Percentiles rank a stretch among this genome's conserved stretches.
Evolutionary conservation across 1,140 invertebrate genomes (phyloP).

Genomic region (Tyrophagus putrescentiae): DNA sequence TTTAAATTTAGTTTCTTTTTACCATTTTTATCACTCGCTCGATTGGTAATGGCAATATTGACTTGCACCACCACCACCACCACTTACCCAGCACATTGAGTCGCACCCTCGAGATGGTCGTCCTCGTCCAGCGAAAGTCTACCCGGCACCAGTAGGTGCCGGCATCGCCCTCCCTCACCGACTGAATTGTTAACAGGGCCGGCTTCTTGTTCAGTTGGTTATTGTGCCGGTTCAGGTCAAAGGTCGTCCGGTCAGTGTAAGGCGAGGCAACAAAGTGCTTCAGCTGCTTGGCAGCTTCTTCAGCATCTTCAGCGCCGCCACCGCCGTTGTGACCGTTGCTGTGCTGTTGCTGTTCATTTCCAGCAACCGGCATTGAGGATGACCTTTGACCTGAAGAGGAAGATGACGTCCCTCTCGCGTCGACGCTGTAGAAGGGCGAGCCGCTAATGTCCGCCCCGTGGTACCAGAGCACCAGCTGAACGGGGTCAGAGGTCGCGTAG

Average conservation of each 20-base stretch:
- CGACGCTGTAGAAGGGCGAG: conserved; percentile 53
- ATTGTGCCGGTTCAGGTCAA: conserved; percentile 20
- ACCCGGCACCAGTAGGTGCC: conserved; percentile 27
- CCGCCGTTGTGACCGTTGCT: not conserved
- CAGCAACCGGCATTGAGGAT: no score
- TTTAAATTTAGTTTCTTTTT: not conserved
- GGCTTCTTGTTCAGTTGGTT: conserved; percentile 5
- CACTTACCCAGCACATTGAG: conserved; percentile 27
- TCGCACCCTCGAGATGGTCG: conserved; percentile 22
- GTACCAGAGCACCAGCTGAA: conserved; percentile 56
- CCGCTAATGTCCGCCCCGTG: conserved; percentile 49
- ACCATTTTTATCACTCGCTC: not conserved
- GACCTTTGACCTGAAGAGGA: no score
- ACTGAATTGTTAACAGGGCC: conserved; percentile 23
- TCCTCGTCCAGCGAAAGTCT: conserved; percentile 26
- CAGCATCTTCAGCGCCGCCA: not conserved
- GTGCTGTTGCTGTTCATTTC: conserved; percentile 1
- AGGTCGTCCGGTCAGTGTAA: conserved; percentile 23
- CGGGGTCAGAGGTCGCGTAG: not conserved
- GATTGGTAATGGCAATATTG: no score
- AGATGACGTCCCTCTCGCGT: conserved; percentile 23
- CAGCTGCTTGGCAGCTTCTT: no score
- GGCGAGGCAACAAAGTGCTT: conserved; percentile 25
- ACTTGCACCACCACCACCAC: no score
- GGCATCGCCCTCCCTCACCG: conserved; percentile 21